Conservation (phyloP, 2,888 invertebrate genomes). For the Bimastos eiseni region DNA sequence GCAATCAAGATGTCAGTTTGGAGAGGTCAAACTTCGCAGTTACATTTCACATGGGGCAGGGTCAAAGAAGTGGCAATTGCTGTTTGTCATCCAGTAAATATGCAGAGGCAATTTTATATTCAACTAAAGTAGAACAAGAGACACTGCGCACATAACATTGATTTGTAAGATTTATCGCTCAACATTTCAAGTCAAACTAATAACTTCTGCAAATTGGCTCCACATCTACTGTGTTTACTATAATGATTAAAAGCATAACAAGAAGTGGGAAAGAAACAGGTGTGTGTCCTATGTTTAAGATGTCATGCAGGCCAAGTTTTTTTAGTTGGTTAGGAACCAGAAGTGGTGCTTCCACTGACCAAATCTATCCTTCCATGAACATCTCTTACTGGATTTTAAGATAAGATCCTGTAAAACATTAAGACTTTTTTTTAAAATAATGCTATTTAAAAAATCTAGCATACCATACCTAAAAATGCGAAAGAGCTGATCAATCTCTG, state of each 20-base stretch:
- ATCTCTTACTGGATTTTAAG: not conserved
- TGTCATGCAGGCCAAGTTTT: not conserved
- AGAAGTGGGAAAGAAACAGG: too few relatives aligned
- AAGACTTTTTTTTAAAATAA: too few relatives aligned
- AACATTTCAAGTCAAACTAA: not conserved
- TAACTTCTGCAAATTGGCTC: not conserved
- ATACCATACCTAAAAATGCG: slow-evolving; percentile 81
- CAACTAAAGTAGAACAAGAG: too few relatives aligned
- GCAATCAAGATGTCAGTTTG: too few relatives aligned
- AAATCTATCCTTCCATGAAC: not conserved
- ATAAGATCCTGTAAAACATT: too few relatives aligned
- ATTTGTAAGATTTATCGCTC: not conserved
- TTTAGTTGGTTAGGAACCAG: not conserved
- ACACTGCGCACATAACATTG: too few relatives aligned
- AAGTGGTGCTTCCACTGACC: not conserved
- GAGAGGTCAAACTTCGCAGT: too few relatives aligned
- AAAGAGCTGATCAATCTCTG: slow-evolving; percentile 97
- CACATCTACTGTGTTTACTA: not conserved
- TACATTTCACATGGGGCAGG: too few relatives aligned
- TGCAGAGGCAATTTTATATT: too few relatives aligned
- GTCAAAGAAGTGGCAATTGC: too few relatives aligned
- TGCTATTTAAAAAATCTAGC: too few relatives aligned
- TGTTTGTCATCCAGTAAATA: too few relatives aligned
- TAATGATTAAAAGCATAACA: not conserved
- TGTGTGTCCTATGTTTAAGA: not conserved